Percentiles rank a stretch among this genome's conserved stretches.
These are phyloP conservation scores for Eriocheir sinensis DNA, from an alignment of 1,140 invertebrate species.

Conservation along the genomic window DNA sequence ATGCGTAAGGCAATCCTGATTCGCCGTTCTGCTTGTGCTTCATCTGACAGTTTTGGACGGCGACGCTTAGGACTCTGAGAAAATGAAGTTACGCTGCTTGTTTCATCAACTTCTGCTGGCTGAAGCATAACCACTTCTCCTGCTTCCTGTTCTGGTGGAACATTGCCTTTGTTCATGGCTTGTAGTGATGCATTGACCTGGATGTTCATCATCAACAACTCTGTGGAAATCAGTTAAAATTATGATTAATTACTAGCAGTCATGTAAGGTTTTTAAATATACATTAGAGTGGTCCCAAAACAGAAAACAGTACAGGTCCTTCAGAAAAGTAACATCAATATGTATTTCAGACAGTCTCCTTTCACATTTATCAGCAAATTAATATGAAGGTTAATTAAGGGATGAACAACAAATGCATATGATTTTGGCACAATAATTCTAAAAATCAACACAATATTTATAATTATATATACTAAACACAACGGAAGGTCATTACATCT, in stretches of 20 bases:
- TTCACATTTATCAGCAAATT: too few relatives aligned
- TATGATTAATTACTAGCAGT: slow-evolving; percentile 11
- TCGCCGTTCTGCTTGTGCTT: slow-evolving; percentile 62
- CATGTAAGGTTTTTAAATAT: neutral
- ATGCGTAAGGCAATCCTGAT: slow-evolving; percentile 68
- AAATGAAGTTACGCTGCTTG: neutral
- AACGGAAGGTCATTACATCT: too few relatives aligned
- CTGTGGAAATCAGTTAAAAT: slow-evolving; percentile 49
- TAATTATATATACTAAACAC: too few relatives aligned
- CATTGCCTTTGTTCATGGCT: slow-evolving; percentile 58
- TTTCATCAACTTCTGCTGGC: slow-evolving; percentile 71
- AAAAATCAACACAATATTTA: too few relatives aligned
- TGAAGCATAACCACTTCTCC: slow-evolving; percentile 66
- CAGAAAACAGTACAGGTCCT: too few relatives aligned
- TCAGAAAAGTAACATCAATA: too few relatives aligned
- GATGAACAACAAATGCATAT: too few relatives aligned
- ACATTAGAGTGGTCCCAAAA: neutral
- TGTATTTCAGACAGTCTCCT: too few relatives aligned
- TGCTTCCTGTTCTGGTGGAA: slow-evolving; percentile 50
- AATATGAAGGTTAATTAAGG: too few relatives aligned
- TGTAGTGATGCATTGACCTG: slow-evolving; percentile 74
- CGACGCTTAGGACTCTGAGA: slow-evolving; percentile 58
- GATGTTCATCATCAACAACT: slow-evolving; percentile 76
- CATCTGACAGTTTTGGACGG: slow-evolving; percentile 62
- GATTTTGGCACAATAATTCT: too few relatives aligned